These are phyloP conservation scores for Pyrrhia umbra DNA, from an alignment of 2,888 invertebrate genomes.

Conservation along the genomic window DNA sequence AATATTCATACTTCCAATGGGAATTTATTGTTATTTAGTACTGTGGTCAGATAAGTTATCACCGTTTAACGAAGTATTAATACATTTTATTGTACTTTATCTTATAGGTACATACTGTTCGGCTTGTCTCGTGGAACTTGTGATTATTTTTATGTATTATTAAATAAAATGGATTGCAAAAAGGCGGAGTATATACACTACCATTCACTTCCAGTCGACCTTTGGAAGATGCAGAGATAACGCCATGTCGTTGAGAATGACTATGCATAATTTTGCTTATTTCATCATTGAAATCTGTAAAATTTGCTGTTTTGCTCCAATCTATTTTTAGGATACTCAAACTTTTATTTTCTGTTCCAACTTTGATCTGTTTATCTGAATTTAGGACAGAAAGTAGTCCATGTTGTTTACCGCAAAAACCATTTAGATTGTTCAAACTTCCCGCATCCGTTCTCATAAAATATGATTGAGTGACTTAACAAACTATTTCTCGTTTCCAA, in stretches of 20 bases:
- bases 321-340: background rate
- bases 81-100: background rate
- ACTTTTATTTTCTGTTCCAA: slow-evolving; percentile 2
- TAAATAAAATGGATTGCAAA: background rate
- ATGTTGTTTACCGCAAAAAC: slow-evolving; percentile 24
- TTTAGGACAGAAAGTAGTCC: slow-evolving; percentile 20
- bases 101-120: slow-evolving; percentile 15
- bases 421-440: slow-evolving; percentile 25
- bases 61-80: slow-evolving; percentile 11
- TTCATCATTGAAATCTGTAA: slow-evolving; percentile 2
- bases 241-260: slow-evolving; percentile 39
- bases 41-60: slow-evolving; percentile 6
- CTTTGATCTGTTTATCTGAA: slow-evolving; percentile 4
- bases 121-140: slow-evolving; percentile 11
- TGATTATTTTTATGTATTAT: background rate
- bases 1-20: slow-evolving; percentile 19
- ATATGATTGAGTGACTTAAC: slow-evolving; percentile 41
- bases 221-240: background rate
- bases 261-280: slow-evolving; percentile 44
- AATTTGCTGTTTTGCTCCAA: slow-evolving; percentile 4
- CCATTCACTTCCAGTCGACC: background rate
- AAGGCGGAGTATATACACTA: background rate
- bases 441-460: slow-evolving; percentile 35
- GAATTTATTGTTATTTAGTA: slow-evolving; percentile 20
- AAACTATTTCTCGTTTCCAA: slow-evolving; percentile 21